These are phyloP conservation scores for Corythoichthys intestinalis DNA, from an alignment of 2,113 vertebrate species.

Conservation along the genomic window DNA sequence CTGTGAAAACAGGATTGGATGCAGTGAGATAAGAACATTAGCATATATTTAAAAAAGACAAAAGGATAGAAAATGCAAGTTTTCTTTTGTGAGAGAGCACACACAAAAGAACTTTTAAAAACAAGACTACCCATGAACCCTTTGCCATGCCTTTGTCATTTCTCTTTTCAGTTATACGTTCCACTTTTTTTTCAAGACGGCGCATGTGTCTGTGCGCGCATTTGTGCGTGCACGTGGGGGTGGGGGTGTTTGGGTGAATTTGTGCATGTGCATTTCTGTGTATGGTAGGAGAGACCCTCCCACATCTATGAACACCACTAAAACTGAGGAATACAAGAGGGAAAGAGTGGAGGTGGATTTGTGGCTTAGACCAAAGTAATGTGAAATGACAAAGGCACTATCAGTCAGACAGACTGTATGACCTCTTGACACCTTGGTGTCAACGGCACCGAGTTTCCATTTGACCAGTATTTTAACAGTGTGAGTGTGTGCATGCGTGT, in stretches of 20 bases:
- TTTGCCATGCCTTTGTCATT: conserved; percentile 33
- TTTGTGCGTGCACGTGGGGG: too few species aligned
- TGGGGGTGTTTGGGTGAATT: too few species aligned
- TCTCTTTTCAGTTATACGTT: conserved; percentile 31
- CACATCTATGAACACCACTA: conserved; percentile 31
- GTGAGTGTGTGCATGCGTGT: conserved; percentile 19
- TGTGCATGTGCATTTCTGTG: too few species aligned
- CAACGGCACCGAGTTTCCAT: conserved; percentile 34
- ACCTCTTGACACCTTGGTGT: conserved; percentile 36
- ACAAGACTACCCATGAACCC: conserved; percentile 36
- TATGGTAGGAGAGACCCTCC: conserved; percentile 13
- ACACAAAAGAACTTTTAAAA: conserved; percentile 24
- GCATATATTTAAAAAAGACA: conserved; percentile 51
- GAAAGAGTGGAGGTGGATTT: conserved; percentile 11
- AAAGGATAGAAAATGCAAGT: conserved; percentile 19
- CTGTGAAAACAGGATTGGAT: conserved; percentile 49
- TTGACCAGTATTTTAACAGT: conserved; percentile 52
- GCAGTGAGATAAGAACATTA: conserved; percentile 59
- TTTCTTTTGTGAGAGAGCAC: conserved; percentile 12
- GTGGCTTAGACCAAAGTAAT: conserved; percentile 15
- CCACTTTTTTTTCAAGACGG: conserved; percentile 13
- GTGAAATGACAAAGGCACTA: conserved; percentile 33
- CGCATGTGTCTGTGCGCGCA: background rate
- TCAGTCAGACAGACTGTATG: conserved; percentile 13
- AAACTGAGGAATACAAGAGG: conserved; percentile 1